phyloP scores from a whole-genome alignment of 1,140 invertebrate genomes.

The Rhopalosiphum maidis region DNA sequence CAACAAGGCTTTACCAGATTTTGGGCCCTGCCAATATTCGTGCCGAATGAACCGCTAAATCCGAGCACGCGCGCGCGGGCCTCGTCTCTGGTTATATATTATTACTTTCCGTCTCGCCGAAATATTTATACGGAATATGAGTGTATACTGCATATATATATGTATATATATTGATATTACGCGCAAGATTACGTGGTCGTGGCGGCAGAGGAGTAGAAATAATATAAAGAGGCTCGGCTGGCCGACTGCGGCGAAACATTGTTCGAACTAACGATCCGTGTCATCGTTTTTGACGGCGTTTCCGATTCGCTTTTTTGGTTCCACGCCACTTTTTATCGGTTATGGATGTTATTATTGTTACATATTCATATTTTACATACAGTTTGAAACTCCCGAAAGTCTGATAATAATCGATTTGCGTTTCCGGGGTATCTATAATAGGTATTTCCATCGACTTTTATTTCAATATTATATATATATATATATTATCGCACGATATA shows the following conservation, averaged over 20 bases:
- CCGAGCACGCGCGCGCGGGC: not conserved
- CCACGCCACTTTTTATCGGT: not conserved
- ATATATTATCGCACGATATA: not conserved
- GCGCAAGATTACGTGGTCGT: not conserved
- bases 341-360: not conserved
- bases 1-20: conserved; percentile 49
- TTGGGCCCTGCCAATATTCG: conserved; percentile 43
- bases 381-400: not conserved
- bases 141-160: not conserved
- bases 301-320: conserved; percentile 23
- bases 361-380: not conserved
- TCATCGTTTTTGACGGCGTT: conserved; percentile 48
- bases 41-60: conserved; percentile 53
- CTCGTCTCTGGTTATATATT: not conserved
- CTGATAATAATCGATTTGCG: not conserved
- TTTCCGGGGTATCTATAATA: not conserved
- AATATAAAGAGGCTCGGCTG: not conserved
- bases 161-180: conserved; percentile 33
- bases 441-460: not conserved
- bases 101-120: conserved; percentile 32
- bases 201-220: not conserved
- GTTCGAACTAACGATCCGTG: conserved; percentile 40
- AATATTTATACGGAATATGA: not conserved
- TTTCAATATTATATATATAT: not conserved
- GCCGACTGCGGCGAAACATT: not conserved